Base-by-base conservation (phyloP, 1,140 invertebrate genomes). In the Helicoverpa armigera region DNA sequence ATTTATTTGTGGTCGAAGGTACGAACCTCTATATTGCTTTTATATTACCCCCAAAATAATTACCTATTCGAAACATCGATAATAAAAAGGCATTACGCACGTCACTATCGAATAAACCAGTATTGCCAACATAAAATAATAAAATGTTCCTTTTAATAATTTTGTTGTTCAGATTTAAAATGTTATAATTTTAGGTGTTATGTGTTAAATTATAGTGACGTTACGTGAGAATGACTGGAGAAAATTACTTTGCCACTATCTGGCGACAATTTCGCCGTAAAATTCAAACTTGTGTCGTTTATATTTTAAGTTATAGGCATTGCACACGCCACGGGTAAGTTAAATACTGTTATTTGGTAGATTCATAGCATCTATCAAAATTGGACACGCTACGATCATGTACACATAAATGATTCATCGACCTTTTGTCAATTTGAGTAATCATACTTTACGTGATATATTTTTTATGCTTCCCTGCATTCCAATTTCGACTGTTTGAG, bases 1-100 rank as follows among this genome's bases (percentile, higher is more conserved):
- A 82, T 86, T 87, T 86, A 86, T 85, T 85, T 85, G 82, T 65
- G 79, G 73, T 77, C 76, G 69, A 77, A 83, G 74, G 60, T 53
- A 80, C 70, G 76, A 74, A 82, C 65, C 81, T 69, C 72, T 83
- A 82, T 85, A 85, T 83, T 79, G 81, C 72, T 82, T 82, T 79
- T 79, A 70, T 70, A 79, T 79, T 69, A 56, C 53, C 61, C 70
- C 48, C 58, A 79, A 74, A 75, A 67, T 80, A 65, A 63, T 73
- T 61, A 61, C 56, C 69, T 72, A 61, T 63, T 23, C 43, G 70
- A 35, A 3, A 67, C 75, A 65, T 67, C 61, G 60, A 77, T 54
- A 76, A 56, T 74, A 65, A 77, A 77, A 77, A 67, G 18, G 51
- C 75, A 77, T 77, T 53, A 77, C 12, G 56, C 60, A 35, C 60